Percentiles rank a stretch among this genome's conserved stretches.
phyloP scores from a whole-genome alignment of 1,140 invertebrate genomes.

The Saccostrea echinata region DNA sequence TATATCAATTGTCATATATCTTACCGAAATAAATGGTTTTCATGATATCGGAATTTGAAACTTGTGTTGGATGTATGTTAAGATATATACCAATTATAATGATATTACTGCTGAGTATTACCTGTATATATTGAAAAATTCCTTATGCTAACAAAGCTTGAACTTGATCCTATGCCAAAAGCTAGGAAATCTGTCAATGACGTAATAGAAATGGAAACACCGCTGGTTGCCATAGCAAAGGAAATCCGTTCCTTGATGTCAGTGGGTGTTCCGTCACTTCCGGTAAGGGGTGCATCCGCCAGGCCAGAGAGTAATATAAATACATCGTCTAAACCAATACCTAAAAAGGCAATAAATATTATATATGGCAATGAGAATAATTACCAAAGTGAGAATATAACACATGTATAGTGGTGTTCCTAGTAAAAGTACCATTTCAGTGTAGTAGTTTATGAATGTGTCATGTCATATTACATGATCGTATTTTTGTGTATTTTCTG shows the following conservation, averaged over 20 bases:
- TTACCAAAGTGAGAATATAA: neutral
- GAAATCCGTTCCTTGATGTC: neutral
- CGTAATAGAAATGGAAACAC: slow-evolving; percentile 97
- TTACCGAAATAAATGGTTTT: too few relatives aligned
- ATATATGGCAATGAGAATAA: neutral
- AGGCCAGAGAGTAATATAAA: slow-evolving; percentile 94
- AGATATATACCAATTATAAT: too few relatives aligned
- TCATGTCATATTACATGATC: too few relatives aligned
- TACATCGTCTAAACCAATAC: slow-evolving; percentile 96
- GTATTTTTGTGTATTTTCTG: too few relatives aligned
- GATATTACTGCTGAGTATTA: slow-evolving; percentile 70
- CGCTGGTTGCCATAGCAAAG: slow-evolving; percentile 85
- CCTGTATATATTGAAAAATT: slow-evolving; percentile 98
- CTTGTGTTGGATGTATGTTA: too few relatives aligned
- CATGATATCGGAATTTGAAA: too few relatives aligned
- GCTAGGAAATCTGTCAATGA: slow-evolving; percentile 96
- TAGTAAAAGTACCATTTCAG: too few relatives aligned
- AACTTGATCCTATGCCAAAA: slow-evolving; percentile 95
- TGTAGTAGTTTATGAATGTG: too few relatives aligned
- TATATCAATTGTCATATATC: too few relatives aligned
- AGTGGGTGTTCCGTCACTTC: neutral
- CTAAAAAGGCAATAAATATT: slow-evolving; percentile 81
- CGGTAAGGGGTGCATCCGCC: slow-evolving; percentile 26
- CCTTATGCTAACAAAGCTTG: slow-evolving; percentile 94
- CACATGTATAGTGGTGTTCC: too few relatives aligned